A percentile compares a stretch with the other conserved stretches of the same genome.
Conservation (phyloP, 1,140 invertebrate genomes). For the Drosophila subpulchrella region DNA sequence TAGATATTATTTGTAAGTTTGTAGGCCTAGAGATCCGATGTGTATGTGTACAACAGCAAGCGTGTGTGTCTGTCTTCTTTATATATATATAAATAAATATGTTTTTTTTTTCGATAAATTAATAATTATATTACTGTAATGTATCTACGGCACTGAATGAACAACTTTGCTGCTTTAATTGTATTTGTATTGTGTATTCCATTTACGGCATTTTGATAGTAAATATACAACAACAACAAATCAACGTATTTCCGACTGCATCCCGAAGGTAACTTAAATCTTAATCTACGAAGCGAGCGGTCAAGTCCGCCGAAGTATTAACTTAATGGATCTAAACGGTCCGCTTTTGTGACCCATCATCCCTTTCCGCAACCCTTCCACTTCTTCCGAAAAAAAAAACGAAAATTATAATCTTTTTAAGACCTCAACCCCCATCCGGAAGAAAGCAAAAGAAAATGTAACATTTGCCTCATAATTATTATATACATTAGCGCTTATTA, state of each 20-base stretch:
- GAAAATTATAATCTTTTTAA: not conserved
- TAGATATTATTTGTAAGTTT: constrained; percentile 72
- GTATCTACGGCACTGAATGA: constrained; percentile 54
- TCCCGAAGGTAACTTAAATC: constrained; percentile 13
- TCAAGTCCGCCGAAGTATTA: constrained; percentile 2
- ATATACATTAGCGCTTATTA: constrained; percentile 63
- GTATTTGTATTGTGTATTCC: constrained; percentile 58
- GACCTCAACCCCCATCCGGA: constrained; percentile 7
- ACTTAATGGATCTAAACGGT: not conserved
- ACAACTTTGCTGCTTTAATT: constrained; percentile 28
- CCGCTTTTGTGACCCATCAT: constrained; percentile 17
- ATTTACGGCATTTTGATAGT: constrained; percentile 50
- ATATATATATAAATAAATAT: constrained; percentile 56
- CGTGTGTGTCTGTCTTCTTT: constrained; percentile 43
- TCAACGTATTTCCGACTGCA: constrained; percentile 27
- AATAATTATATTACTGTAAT: constrained; percentile 58
- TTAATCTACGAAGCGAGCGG: constrained; percentile 4
- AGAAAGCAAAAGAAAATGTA: constrained; percentile 47
- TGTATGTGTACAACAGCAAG: constrained; percentile 34
- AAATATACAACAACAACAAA: constrained; percentile 37
- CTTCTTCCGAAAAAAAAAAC: constrained; percentile 41
- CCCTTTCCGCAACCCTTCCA: not conserved
- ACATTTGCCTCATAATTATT: constrained; percentile 75
- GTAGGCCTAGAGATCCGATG: constrained; percentile 51
- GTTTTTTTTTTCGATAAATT: constrained; percentile 52